Evolutionary conservation across 2,888 invertebrate species (phyloP).

Genomic region (Fragum whitleyi): DNA sequence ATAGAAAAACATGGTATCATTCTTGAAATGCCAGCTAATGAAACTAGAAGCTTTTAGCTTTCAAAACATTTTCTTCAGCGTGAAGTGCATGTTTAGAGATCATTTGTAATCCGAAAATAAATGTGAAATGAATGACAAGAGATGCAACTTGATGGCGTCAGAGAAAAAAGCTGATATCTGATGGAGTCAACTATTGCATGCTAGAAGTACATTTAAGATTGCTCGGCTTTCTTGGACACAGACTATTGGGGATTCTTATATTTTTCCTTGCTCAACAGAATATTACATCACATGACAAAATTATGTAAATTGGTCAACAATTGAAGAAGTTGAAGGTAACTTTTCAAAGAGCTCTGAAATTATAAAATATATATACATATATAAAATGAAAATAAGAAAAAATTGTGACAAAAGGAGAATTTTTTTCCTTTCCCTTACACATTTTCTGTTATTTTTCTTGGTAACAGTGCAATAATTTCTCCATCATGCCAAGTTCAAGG

Average conservation of each 20-base stretch:
- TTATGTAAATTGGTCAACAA: too few relatives aligned
- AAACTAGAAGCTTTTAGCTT: background rate
- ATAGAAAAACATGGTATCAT: background rate
- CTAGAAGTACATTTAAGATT: background rate
- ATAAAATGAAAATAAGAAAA: too few relatives aligned
- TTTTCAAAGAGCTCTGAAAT: too few relatives aligned
- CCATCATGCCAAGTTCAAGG: too few relatives aligned
- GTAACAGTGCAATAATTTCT: too few relatives aligned
- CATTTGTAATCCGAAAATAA: conserved; percentile 6
- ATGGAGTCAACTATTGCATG: conserved; percentile 9
- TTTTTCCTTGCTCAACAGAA: too few relatives aligned
- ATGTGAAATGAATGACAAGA: conserved; percentile 2
- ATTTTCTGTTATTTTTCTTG: too few relatives aligned
- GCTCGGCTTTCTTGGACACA: background rate
- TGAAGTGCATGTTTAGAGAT: conserved; percentile 1
- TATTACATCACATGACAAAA: too few relatives aligned
- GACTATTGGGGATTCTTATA: background rate
- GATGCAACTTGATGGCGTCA: conserved; percentile 16
- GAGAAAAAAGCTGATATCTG: background rate
- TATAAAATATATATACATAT: too few relatives aligned
- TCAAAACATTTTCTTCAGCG: background rate
- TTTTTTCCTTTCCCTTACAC: too few relatives aligned
- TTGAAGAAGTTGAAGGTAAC: too few relatives aligned
- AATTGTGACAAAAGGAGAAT: too few relatives aligned
- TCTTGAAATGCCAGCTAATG: background rate